Percentiles rank a stretch among this genome's conserved stretches.
phyloP scores from a whole-genome alignment of 2,888 invertebrate genomes.

The Mellilla xanthometata region DNA sequence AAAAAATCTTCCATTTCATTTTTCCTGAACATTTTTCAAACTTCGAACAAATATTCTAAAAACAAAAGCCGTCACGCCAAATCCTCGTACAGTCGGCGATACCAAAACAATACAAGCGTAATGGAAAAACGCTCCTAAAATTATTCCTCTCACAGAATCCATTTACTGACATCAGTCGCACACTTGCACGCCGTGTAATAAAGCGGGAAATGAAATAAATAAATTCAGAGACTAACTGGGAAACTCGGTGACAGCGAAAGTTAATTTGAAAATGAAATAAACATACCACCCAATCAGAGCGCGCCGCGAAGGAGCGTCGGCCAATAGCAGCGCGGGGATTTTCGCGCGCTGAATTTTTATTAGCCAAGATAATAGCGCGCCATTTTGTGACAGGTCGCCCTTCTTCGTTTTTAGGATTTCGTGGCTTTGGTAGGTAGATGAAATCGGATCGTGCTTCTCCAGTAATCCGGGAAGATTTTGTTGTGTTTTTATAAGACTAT shows the following conservation, averaged over 20 bases:
- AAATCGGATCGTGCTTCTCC: slow-evolving; percentile 15
- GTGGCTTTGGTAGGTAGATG: slow-evolving; percentile 15
- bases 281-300: slow-evolving; percentile 67
- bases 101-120: slow-evolving; percentile 20
- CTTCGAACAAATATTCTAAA: too few species aligned
- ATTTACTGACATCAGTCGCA: slow-evolving; percentile 35
- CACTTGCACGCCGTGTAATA: slow-evolving; percentile 44
- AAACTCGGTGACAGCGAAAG: slow-evolving; percentile 69
- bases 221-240: slow-evolving; percentile 35
- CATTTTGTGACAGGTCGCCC: slow-evolving; percentile 73
- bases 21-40: too few species aligned
- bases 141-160: slow-evolving; percentile 28
- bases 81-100: slow-evolving; percentile 8
- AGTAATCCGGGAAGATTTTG: slow-evolving; percentile 15
- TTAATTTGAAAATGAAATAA: slow-evolving; percentile 83
- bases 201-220: slow-evolving; percentile 54
- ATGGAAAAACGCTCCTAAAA: slow-evolving; percentile 21
- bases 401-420: slow-evolving; percentile 55
- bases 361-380: slow-evolving; percentile 78
- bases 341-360: slow-evolving; percentile 83
- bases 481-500: slow-evolving; percentile 11
- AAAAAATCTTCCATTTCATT: too few species aligned
- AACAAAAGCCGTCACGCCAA: background rate
- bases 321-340: slow-evolving; percentile 68
- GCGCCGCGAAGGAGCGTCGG: slow-evolving; percentile 58